These are phyloP conservation scores for Ophioninae sp. DNA, from an alignment of 2,888 invertebrate species.

Conservation along the genomic window DNA sequence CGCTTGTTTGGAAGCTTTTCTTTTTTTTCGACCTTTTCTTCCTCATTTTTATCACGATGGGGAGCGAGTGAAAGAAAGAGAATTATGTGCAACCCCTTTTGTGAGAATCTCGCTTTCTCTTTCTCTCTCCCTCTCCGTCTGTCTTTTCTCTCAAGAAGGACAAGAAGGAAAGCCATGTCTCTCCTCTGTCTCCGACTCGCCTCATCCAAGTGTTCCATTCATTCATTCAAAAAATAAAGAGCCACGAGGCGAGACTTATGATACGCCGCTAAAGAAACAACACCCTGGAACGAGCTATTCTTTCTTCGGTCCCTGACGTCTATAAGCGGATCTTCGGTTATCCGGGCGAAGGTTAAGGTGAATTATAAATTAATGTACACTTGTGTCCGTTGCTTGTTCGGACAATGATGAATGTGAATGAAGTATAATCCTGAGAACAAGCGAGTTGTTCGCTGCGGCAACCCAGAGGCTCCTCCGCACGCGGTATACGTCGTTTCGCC, in stretches of 20 bases:
- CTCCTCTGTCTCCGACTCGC: conserved; percentile 49
- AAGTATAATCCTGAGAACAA: conserved; percentile 52
- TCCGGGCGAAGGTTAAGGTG: conserved; percentile 41
- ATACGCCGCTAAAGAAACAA: conserved; percentile 63
- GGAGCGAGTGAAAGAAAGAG: conserved; percentile 21
- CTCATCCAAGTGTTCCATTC: conserved; percentile 60
- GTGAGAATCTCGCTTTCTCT: conserved; percentile 37
- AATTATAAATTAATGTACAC: conserved; percentile 1
- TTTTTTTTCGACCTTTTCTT: neutral
- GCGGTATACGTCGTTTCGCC: conserved; percentile 4
- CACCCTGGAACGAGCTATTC: conserved; percentile 64
- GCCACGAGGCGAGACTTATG: conserved; percentile 50
- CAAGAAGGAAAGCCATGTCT: conserved; percentile 26
- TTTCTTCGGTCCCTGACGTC: conserved; percentile 38
- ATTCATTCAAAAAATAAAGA: conserved; percentile 53
- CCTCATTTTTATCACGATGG: neutral
- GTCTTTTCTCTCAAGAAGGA: neutral
- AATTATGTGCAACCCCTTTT: conserved; percentile 61
- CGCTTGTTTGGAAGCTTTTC: neutral
- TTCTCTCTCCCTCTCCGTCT: neutral
- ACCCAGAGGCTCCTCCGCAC: conserved; percentile 28
- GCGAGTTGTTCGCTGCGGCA: conserved; percentile 4
- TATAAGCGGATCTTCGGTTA: conserved; percentile 55
- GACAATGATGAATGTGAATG: conserved; percentile 50
- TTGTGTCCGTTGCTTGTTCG: conserved; percentile 33